Conservation (phyloP, 1,140 invertebrate species). For the Formica exsecta region DNA sequence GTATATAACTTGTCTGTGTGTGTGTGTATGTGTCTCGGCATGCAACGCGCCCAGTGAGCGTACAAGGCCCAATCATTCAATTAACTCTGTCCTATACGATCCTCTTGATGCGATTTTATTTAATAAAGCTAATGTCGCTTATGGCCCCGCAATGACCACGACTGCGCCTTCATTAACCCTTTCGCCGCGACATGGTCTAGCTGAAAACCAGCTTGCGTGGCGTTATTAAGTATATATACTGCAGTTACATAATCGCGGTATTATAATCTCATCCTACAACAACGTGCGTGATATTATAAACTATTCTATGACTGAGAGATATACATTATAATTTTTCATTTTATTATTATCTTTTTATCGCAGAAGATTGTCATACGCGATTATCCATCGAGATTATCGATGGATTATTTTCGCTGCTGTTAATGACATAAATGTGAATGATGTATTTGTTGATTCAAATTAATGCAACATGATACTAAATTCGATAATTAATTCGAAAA, state of each 20-base stretch:
- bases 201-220: slow-evolving; percentile 36
- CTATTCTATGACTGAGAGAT: not conserved
- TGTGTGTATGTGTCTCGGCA: not conserved
- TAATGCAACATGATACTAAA: not conserved
- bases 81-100: slow-evolving; percentile 82
- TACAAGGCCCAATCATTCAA: slow-evolving; percentile 83
- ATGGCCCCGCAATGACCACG: slow-evolving; percentile 62
- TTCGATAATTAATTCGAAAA: not conserved
- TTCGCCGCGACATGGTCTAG: slow-evolving; percentile 31
- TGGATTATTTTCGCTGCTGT: not conserved
- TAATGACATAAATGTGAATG: not conserved
- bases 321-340: not conserved
- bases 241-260: slow-evolving; percentile 20
- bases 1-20: not conserved
- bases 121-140: slow-evolving; percentile 81
- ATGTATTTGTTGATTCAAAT: not conserved
- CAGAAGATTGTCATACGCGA: not conserved
- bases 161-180: slow-evolving; percentile 60
- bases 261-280: slow-evolving; percentile 1
- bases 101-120: slow-evolving; percentile 83
- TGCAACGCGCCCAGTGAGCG: slow-evolving; percentile 59
- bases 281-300: not conserved
- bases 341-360: not conserved
- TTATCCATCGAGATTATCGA: not conserved
- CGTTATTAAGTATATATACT: slow-evolving; percentile 14